Evolutionary conservation across 2,113 vertebrate species (phyloP).

Genomic region (Probosciger aterrimus): DNA sequence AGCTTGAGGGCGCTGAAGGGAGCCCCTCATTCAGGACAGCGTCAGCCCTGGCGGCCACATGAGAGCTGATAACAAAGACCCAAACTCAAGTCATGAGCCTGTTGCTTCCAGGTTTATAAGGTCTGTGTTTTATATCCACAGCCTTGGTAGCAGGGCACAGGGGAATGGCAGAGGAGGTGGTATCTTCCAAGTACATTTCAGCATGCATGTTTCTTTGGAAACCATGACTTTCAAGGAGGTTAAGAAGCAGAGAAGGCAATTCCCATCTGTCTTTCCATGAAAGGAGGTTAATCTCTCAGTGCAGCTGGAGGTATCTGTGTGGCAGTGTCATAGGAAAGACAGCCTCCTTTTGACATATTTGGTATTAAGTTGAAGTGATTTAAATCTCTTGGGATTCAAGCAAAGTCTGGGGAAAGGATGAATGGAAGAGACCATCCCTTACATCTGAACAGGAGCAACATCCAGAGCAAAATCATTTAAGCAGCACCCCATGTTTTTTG

Average conservation of each 20-base stretch:
- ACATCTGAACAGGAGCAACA: not conserved
- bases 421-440: not conserved
- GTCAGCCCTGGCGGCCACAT: not conserved
- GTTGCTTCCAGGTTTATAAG: not conserved
- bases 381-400: slow-evolving; percentile 9
- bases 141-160: not conserved
- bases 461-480: slow-evolving; percentile 1
- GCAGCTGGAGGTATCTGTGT: not conserved
- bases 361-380: slow-evolving; percentile 36
- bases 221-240: not conserved
- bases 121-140: not conserved
- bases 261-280: not conserved
- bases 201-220: not conserved
- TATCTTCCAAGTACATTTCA: not conserved
- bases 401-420: not conserved
- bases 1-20: not conserved
- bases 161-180: not conserved
- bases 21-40: not conserved
- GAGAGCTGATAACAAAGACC: not conserved
- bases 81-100: not conserved
- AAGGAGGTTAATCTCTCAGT: not conserved
- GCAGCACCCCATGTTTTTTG: not conserved
- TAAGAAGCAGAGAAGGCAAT: not conserved
- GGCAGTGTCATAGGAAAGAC: not conserved
- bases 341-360: slow-evolving; percentile 30